Evolutionary conservation across 2,797 vertebrate genomes (phyloP).

Genomic region (Perodicticus potto): DNA sequence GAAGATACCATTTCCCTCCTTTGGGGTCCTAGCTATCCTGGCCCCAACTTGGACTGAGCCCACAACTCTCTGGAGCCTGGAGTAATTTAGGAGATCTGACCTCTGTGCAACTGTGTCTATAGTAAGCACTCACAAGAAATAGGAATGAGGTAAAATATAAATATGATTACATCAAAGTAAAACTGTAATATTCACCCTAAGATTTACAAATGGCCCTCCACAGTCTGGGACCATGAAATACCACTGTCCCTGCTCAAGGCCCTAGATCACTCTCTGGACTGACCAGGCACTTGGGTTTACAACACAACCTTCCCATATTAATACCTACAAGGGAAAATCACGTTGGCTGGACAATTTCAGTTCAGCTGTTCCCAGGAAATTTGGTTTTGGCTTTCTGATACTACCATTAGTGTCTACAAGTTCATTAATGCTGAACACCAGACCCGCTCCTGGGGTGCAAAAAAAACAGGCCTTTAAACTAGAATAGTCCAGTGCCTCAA

Average conservation of each 20-base stretch:
- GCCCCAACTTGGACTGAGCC: too few relatives aligned
- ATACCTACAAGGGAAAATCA: too few relatives aligned
- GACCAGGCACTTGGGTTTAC: background rate
- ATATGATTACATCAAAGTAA: background rate
- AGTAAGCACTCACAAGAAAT: background rate
- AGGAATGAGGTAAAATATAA: background rate
- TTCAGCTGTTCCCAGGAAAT: too few relatives aligned
- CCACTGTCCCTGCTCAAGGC: fast-evolving
- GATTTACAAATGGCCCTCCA: fast-evolving
- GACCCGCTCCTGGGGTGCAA: background rate
- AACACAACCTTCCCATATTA: background rate
- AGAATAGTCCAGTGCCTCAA: background rate
- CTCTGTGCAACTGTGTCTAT: too few relatives aligned
- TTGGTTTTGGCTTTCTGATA: background rate
- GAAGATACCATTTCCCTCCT: background rate
- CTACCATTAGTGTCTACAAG: background rate
- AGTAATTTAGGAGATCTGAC: background rate
- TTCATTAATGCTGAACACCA: background rate
- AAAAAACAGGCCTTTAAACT: background rate
- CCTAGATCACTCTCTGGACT: background rate
- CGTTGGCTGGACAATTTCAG: background rate
- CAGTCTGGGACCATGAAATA: background rate
- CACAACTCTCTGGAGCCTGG: background rate
- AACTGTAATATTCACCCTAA: background rate
- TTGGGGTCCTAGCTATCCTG: background rate